These are phyloP conservation scores for Apodemia zela DNA, from an alignment of 2,888 invertebrate genomes.

Conservation along the genomic window DNA sequence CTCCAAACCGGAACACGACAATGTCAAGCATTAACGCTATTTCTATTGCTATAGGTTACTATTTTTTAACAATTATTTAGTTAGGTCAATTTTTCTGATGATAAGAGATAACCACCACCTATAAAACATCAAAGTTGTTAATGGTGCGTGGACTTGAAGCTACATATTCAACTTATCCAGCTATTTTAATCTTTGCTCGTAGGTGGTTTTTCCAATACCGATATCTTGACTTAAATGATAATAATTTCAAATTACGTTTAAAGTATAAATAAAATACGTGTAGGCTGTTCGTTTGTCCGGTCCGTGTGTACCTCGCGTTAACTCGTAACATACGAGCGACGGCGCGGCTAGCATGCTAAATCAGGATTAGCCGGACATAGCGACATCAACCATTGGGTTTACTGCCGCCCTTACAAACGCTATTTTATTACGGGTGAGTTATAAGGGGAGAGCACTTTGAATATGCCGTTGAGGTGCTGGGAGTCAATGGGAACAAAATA, in stretches of 20 bases:
- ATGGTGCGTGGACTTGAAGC: too few relatives aligned
- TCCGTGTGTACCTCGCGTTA: slow-evolving; percentile 48
- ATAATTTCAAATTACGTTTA: neutral
- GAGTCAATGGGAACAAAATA: slow-evolving; percentile 18
- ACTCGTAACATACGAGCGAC: slow-evolving; percentile 60
- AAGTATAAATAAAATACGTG: neutral
- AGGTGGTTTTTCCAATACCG: neutral
- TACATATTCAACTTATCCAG: too few relatives aligned
- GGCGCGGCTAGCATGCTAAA: slow-evolving; percentile 63
- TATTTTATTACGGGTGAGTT: slow-evolving; percentile 63
- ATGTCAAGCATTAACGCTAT: too few relatives aligned
- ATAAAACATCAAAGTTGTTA: too few relatives aligned
- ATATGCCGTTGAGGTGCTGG: slow-evolving; percentile 18
- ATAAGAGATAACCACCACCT: too few relatives aligned
- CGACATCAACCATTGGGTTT: slow-evolving; percentile 65
- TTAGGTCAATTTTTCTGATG: too few relatives aligned
- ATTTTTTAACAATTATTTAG: too few relatives aligned
- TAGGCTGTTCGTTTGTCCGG: slow-evolving; percentile 12
- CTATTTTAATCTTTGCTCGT: too few relatives aligned
- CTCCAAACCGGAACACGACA: too few relatives aligned
- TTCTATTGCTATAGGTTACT: too few relatives aligned
- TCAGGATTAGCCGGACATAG: slow-evolving; percentile 72
- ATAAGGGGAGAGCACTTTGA: slow-evolving; percentile 37
- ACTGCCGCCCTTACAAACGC: slow-evolving; percentile 46
- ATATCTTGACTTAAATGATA: neutral